These are phyloP conservation scores for Rhagonycha lutea DNA, from an alignment of 2,888 invertebrate genomes.

Conservation along the genomic window DNA sequence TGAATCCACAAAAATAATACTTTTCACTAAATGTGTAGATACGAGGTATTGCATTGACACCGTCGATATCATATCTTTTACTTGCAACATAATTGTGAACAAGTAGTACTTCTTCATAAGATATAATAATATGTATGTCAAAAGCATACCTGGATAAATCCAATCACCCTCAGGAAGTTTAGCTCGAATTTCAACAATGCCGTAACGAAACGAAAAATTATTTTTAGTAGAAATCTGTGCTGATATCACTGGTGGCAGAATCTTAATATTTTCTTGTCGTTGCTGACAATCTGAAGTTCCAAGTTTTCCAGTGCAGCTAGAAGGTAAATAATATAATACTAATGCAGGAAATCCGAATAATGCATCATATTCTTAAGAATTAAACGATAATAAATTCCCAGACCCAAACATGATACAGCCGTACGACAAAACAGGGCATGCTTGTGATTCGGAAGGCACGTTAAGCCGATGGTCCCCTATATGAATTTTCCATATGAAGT, in stretches of 20 bases:
- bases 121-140: no score
- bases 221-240: constrained; percentile 66
- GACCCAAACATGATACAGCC: constrained; percentile 35
- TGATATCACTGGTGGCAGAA: constrained; percentile 71
- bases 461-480: no score
- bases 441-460: no score
- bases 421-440: no score
- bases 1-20: no score
- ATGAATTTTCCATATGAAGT: no score
- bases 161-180: constrained; percentile 78
- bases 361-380: no score
- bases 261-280: constrained; percentile 57
- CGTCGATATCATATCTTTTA: no score
- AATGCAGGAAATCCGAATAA: background rate
- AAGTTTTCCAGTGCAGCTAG: constrained; percentile 54
- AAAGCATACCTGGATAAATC: constrained; percentile 71
- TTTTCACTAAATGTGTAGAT: no score
- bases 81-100: no score
- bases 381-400: constrained; percentile 36
- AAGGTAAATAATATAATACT: background rate
- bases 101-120: no score
- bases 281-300: constrained; percentile 54
- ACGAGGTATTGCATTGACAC: no score
- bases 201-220: constrained; percentile 70
- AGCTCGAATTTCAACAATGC: constrained; percentile 69